Percentiles rank a stretch among this genome's conserved stretches.
Conservation (phyloP, 1,140 invertebrate genomes). For the Nilaparvata lugens region DNA sequence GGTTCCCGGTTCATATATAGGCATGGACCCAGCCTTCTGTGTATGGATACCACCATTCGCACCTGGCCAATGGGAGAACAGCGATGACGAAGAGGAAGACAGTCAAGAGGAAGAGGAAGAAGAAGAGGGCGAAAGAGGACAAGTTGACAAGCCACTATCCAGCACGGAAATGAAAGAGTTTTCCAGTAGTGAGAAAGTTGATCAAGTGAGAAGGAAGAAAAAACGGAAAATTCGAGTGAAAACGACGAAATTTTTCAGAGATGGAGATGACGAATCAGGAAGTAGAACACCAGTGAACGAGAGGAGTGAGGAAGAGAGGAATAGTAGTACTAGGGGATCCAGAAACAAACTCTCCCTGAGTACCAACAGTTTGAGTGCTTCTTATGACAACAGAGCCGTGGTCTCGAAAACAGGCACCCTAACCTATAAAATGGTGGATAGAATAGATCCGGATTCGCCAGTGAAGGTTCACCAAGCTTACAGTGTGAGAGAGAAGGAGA, state of each 20-base stretch:
- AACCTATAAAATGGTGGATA: conserved; percentile 20
- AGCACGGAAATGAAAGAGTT: conserved; percentile 4
- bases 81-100: conserved; percentile 17
- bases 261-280: conserved; percentile 2
- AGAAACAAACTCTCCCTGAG: not conserved
- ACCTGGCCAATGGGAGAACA: conserved; percentile 25
- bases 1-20: conserved; percentile 66
- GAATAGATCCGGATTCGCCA: conserved; percentile 29
- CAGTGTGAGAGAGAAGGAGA: conserved; percentile 31
- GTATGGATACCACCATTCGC: conserved; percentile 75
- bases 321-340: conserved; percentile 3
- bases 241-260: conserved; percentile 26
- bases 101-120: not conserved
- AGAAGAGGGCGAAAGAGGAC: not conserved
- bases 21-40: conserved; percentile 78
- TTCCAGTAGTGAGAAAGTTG: not conserved
- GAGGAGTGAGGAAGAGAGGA: not conserved
- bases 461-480: conserved; percentile 28
- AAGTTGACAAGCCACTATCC: not conserved
- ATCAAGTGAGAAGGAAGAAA: not conserved
- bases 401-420: not conserved
- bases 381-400: too few relatives aligned
- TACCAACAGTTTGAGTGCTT: not conserved
- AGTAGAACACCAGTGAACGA: conserved; percentile 17
- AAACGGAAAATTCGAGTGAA: conserved; percentile 18